Evolutionary conservation across 2,113 vertebrate genomes (phyloP).

Genomic region (Istiophorus platypterus): DNA sequence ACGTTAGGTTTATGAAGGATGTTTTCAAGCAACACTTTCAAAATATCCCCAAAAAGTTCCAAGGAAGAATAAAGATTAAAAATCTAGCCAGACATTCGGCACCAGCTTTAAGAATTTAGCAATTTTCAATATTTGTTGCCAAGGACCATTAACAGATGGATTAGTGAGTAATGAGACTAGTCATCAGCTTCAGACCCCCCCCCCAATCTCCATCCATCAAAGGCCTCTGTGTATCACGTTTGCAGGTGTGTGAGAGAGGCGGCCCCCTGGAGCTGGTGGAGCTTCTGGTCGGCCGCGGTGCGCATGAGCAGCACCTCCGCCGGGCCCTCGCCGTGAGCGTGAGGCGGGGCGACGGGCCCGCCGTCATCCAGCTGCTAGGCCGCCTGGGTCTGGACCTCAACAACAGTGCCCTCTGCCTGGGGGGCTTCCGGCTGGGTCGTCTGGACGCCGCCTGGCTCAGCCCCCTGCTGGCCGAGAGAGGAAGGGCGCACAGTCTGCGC

Average conservation of each 20-base stretch:
- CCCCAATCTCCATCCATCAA: no score
- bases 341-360: conserved; percentile 86
- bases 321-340: conserved; percentile 88
- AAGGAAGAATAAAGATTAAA: no score
- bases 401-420: conserved; percentile 93
- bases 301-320: conserved; percentile 92
- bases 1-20: no score
- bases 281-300: conserved; percentile 87
- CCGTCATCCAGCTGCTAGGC: conserved; percentile 88
- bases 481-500: conserved; percentile 75
- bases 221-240: background rate
- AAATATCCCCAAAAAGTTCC: no score
- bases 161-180: no score
- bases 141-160: no score
- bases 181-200: no score
- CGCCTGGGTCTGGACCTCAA: conserved; percentile 91
- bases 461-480: conserved; percentile 88
- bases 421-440: conserved; percentile 91
- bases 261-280: conserved; percentile 91
- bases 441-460: conserved; percentile 92
- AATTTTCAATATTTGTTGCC: no score
- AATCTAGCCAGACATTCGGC: no score
- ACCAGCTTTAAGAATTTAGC: no score
- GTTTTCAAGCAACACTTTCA: no score
- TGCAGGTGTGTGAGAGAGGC: conserved; percentile 89